Evolutionary conservation across 2,888 invertebrate genomes (phyloP).

Genomic region (Andrena dorsata): DNA sequence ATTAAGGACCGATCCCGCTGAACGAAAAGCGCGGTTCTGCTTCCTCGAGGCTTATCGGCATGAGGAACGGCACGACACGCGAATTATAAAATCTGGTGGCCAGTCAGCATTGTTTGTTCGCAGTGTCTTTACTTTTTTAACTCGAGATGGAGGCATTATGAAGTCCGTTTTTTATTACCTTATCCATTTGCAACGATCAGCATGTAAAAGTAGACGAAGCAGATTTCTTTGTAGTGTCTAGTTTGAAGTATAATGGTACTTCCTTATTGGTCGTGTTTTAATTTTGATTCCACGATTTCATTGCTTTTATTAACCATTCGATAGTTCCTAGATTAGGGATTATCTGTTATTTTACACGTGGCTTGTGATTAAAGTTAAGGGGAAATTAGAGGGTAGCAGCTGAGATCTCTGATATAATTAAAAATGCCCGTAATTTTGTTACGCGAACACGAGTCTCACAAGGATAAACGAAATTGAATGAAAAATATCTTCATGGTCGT

Average conservation of each 20-base stretch:
- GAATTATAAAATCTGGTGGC: neutral
- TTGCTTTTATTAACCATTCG: too few species aligned
- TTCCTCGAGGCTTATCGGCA: neutral
- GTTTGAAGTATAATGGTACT: neutral
- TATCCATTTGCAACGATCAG: constrained; percentile 62
- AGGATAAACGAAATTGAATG: too few species aligned
- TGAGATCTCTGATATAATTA: too few species aligned
- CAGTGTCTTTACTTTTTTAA: neutral
- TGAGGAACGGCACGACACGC: neutral
- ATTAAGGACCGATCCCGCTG: constrained; percentile 17
- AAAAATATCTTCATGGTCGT: too few species aligned
- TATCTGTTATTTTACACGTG: too few species aligned
- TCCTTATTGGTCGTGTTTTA: neutral
- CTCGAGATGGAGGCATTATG: constrained; percentile 1
- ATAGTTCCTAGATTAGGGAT: too few species aligned
- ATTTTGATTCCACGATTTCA: neutral
- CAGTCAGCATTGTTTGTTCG: neutral
- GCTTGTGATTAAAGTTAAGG: too few species aligned
- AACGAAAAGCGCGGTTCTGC: neutral
- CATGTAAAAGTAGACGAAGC: neutral
- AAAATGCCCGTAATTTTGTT: too few species aligned
- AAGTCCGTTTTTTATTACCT: constrained; percentile 61
- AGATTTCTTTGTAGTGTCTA: neutral
- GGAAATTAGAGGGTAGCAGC: too few species aligned
- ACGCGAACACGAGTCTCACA: too few species aligned